Percentiles rank a stretch among this genome's conserved stretches.
These are phyloP conservation scores for Lasiommata megera DNA, from an alignment of 2,888 invertebrate species.

Conservation along the genomic window DNA sequence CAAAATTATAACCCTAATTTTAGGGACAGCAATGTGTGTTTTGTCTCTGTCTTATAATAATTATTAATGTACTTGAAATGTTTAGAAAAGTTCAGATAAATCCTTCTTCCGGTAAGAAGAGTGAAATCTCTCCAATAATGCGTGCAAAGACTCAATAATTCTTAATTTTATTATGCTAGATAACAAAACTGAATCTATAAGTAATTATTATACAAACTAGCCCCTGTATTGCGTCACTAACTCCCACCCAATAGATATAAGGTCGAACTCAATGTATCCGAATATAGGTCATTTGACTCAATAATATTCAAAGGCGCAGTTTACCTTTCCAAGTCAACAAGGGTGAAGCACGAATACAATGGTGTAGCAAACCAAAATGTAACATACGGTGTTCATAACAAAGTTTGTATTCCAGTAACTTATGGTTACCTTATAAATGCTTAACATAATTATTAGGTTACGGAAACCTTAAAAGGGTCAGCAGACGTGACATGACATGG, in stretches of 20 bases:
- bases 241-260: background rate
- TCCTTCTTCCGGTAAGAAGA: too few relatives aligned
- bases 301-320: slow-evolving; percentile 11
- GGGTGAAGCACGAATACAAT: background rate
- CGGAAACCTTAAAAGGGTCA: slow-evolving; percentile 21
- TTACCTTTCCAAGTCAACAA: slow-evolving; percentile 15
- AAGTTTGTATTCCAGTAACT: background rate
- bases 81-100: too few relatives aligned
- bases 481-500: background rate
- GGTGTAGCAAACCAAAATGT: background rate
- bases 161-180: too few relatives aligned
- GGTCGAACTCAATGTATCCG: slow-evolving; percentile 1
- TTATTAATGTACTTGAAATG: too few relatives aligned
- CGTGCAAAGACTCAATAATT: too few relatives aligned
- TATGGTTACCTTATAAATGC: slow-evolving; percentile 5
- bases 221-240: background rate
- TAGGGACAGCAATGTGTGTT: too few relatives aligned
- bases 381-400: background rate
- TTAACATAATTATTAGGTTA: slow-evolving; percentile 19
- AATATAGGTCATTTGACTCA: slow-evolving; percentile 6
- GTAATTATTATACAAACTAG: too few relatives aligned
- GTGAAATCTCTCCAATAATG: too few relatives aligned
- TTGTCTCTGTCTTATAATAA: too few relatives aligned
- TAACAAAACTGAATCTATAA: too few relatives aligned
- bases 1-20: too few relatives aligned